Evolutionary conservation across 2,888 invertebrate species (phyloP).

Genomic region (Hermodice carunculata): DNA sequence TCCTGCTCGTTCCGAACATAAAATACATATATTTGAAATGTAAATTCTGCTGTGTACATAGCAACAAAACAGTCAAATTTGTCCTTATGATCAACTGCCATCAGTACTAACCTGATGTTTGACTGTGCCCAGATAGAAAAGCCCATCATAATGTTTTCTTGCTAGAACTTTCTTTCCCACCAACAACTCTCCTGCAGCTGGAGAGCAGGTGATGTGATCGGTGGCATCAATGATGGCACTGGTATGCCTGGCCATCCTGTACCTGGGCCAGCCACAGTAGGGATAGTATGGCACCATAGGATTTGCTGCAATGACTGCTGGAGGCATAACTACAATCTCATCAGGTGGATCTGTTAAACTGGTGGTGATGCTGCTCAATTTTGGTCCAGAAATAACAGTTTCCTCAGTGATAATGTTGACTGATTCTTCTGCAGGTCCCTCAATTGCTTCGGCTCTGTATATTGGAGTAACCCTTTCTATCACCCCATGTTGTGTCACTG

Average conservation of each 20-base stretch:
- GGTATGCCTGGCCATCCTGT: constrained; percentile 56
- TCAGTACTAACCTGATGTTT: constrained; percentile 66
- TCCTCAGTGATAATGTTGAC: too few relatives aligned
- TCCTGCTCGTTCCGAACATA: too few relatives aligned
- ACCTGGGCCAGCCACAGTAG: constrained; percentile 43
- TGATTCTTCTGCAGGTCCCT: too few relatives aligned
- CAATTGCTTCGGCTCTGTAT: constrained; percentile 56
- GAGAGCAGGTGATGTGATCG: constrained; percentile 41
- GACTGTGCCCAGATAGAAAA: constrained; percentile 65
- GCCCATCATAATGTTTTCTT: constrained; percentile 63
- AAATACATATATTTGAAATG: background rate
- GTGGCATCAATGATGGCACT: constrained; percentile 54
- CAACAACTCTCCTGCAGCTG: constrained; percentile 64
- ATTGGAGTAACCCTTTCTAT: constrained; percentile 64
- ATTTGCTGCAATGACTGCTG: background rate
- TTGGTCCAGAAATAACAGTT: constrained; percentile 30
- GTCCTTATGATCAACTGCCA: background rate
- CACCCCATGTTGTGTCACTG: constrained; percentile 59
- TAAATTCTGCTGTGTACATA: background rate
- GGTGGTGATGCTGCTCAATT: constrained; percentile 20
- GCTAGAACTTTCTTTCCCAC: constrained; percentile 64
- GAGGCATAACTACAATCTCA: background rate
- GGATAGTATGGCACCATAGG: background rate
- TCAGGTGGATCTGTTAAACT: constrained; percentile 13
- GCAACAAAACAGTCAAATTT: too few relatives aligned